Percentiles rank a stretch among this genome's conserved stretches.
phyloP scores from a whole-genome alignment of 2,888 invertebrate species.

The Netelia virgata region DNA sequence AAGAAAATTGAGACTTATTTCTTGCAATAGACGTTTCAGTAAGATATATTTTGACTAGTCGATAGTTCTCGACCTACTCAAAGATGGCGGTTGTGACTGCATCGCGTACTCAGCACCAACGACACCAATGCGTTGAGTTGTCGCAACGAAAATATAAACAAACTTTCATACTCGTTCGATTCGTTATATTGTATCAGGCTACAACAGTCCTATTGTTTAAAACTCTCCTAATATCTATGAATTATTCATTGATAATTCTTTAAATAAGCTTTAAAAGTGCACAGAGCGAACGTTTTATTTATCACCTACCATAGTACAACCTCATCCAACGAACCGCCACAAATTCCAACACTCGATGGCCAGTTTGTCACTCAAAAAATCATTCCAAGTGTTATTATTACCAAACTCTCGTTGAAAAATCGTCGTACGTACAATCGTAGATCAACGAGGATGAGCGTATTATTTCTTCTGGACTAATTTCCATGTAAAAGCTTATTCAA shows the following conservation, averaged over 20 bases:
- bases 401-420: not conserved
- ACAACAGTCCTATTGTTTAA: not conserved
- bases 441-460: not conserved
- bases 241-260: not conserved
- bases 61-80: slow-evolving; percentile 77
- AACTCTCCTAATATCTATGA: not conserved
- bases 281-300: not conserved
- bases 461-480: not conserved
- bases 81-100: slow-evolving; percentile 60
- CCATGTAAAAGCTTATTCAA: not conserved
- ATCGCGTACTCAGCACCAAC: not conserved
- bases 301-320: not conserved
- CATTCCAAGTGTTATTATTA: not conserved
- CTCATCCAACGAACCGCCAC: too few relatives aligned
- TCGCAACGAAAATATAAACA: not conserved
- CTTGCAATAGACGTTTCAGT: slow-evolving; percentile 35
- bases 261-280: not conserved
- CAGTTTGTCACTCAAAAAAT: too few relatives aligned
- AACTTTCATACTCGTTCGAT: not conserved
- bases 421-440: not conserved
- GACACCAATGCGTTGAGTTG: not conserved
- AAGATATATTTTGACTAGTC: slow-evolving; percentile 78
- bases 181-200: not conserved
- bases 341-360: too few relatives aligned
- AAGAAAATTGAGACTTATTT: slow-evolving; percentile 26